A percentile compares a stretch with the other conserved stretches of the same genome.
phyloP scores from a whole-genome alignment of 2,797 vertebrate genomes.

The Myotis findleyi region DNA sequence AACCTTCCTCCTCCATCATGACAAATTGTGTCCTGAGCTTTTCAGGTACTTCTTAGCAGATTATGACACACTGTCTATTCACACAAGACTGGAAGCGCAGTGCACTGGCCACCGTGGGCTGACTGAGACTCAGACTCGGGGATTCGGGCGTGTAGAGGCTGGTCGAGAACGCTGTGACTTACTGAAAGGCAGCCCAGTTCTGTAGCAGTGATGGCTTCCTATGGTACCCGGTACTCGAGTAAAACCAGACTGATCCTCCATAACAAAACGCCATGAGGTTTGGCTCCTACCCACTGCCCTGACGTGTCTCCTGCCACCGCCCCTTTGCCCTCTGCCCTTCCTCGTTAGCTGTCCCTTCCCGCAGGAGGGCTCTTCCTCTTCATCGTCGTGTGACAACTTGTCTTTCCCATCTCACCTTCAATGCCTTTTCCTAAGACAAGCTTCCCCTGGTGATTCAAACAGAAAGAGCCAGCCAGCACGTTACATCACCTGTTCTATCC shows the following conservation, averaged over 20 bases:
- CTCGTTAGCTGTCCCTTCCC: not conserved
- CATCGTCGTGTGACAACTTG: not conserved
- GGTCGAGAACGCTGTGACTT: not conserved
- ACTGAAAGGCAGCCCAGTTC: not conserved
- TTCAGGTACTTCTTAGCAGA: not conserved
- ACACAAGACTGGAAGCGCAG: not conserved
- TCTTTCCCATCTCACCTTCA: not conserved
- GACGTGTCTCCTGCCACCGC: accelerated
- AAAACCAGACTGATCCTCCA: not conserved
- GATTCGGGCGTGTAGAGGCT: not conserved
- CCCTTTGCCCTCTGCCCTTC: not conserved
- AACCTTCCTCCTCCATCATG: not conserved
- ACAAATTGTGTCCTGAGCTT: not conserved
- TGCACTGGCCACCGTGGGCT: not conserved
- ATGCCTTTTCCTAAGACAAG: not conserved
- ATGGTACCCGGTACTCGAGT: not conserved
- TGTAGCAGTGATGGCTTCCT: not conserved
- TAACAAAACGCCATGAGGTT: not conserved
- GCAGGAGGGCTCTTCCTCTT: not conserved
- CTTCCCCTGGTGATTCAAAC: not conserved
- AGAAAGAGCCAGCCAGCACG: not conserved
- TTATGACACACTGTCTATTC: not conserved
- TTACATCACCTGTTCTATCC: not conserved
- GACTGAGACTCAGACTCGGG: not conserved
- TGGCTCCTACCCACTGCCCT: not conserved